A percentile compares a stretch with the other conserved stretches of the same genome.
Evolutionary conservation across 2,797 vertebrate genomes (phyloP).

Genomic region (Ispidina picta): DNA sequence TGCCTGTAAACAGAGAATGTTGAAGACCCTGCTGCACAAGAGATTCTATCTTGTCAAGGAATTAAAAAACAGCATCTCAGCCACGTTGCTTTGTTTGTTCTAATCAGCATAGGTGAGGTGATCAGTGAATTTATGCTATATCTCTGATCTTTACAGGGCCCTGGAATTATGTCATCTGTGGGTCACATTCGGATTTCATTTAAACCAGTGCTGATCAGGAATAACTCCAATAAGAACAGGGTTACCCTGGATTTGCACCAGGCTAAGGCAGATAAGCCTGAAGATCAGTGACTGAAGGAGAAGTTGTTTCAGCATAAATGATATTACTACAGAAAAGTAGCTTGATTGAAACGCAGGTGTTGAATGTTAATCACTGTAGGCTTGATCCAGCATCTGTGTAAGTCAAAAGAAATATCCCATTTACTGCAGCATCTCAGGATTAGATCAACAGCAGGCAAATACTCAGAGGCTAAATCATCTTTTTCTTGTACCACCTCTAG

Average conservation of each 20-base stretch:
- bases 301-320: conserved; percentile 51
- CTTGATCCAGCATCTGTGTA: conserved; percentile 25
- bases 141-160: not conserved
- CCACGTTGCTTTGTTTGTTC: not conserved
- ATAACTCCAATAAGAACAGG: conserved; percentile 30
- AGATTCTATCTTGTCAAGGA: not conserved
- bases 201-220: conserved; percentile 43
- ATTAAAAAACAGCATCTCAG: not conserved
- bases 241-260: conserved; percentile 54
- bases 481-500: not conserved
- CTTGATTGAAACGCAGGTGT: conserved; percentile 45
- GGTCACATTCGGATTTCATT: conserved; percentile 46
- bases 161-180: not conserved
- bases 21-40: not conserved
- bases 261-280: conserved; percentile 50
- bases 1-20: not conserved
- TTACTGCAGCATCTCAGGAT: conserved; percentile 27
- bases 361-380: conserved; percentile 51
- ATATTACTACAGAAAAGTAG: conserved; percentile 52
- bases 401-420: conserved; percentile 43
- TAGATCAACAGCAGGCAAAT: conserved; percentile 22
- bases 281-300: conserved; percentile 51
- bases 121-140: not conserved
- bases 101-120: not conserved
- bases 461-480: not conserved